phyloP scores from a whole-genome alignment of 2,797 vertebrate genomes.

The Clarias fuscus region DNA sequence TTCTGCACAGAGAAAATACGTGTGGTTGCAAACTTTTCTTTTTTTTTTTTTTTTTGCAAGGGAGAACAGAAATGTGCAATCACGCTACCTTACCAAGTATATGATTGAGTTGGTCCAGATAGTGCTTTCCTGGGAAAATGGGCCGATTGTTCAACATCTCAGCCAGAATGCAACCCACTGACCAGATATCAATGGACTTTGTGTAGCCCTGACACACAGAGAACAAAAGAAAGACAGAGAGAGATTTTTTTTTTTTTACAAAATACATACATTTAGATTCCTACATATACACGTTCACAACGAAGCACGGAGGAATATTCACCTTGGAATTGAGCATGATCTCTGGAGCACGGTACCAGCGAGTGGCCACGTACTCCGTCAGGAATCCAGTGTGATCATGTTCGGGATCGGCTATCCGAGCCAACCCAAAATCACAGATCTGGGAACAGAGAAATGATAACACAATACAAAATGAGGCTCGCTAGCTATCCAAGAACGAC shows the following conservation, averaged over 20 bases:
- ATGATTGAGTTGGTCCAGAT: conserved; percentile 91
- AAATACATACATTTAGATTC: not conserved
- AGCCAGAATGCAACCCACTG: conserved; percentile 91
- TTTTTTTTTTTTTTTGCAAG: too few species aligned
- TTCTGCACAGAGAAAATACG: not conserved
- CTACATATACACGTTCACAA: not conserved
- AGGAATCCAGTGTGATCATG: conserved; percentile 89
- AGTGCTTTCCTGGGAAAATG: conserved; percentile 91
- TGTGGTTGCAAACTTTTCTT: not conserved
- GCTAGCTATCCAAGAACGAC: not conserved
- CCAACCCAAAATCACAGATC: conserved; percentile 94
- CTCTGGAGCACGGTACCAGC: conserved; percentile 94
- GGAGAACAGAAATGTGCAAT: too few species aligned
- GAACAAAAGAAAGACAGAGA: not conserved
- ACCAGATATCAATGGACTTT: conserved; percentile 94
- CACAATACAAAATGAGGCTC: not conserved
- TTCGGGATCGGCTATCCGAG: conserved; percentile 87
- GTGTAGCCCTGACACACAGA: conserved; percentile 80
- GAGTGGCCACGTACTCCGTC: conserved; percentile 92
- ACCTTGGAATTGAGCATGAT: conserved; percentile 96
- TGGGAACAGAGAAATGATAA: conserved; percentile 54
- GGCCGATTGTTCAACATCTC: conserved; percentile 91
- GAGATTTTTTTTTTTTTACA: not conserved
- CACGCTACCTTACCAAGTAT: conserved; percentile 78
- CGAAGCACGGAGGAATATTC: not conserved